Evolutionary conservation across 2,888 invertebrate genomes (phyloP).

Genomic region (Tachystola acroxantha): DNA sequence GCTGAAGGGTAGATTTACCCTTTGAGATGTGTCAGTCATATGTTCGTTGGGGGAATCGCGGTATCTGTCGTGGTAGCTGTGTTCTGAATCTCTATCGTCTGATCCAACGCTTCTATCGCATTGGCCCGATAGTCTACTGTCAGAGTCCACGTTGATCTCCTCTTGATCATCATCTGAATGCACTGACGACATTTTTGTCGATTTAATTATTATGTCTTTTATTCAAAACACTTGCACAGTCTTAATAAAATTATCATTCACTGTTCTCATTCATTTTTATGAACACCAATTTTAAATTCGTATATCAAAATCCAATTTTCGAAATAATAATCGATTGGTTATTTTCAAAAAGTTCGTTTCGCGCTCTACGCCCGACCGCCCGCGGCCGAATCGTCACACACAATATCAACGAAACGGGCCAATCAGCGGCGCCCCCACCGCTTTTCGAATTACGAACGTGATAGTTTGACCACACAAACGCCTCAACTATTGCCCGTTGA

Average conservation of each 20-base stretch:
- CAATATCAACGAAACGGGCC: constrained; percentile 62
- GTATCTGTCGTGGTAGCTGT: constrained; percentile 69
- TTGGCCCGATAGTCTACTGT: constrained; percentile 78
- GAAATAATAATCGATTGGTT: constrained; percentile 26
- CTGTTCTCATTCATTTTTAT: constrained; percentile 18
- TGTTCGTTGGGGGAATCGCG: constrained; percentile 72
- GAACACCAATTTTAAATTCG: constrained; percentile 19
- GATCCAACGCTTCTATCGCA: constrained; percentile 75
- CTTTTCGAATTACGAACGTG: constrained; percentile 56
- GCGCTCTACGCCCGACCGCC: constrained; percentile 59
- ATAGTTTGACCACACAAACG: constrained; percentile 75
- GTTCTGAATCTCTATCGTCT: constrained; percentile 76
- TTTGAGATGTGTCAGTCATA: constrained; percentile 69
- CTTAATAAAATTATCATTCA: constrained; percentile 21
- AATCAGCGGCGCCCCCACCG: constrained; percentile 68
- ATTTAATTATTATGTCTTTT: constrained; percentile 14
- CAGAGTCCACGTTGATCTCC: constrained; percentile 83
- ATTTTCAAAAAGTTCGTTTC: constrained; percentile 42
- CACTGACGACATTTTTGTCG: constrained; percentile 66
- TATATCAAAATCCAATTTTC: constrained; percentile 6
- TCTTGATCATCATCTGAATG: constrained; percentile 81
- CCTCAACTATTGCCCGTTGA: constrained; percentile 74
- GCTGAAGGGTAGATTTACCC: constrained; percentile 85
- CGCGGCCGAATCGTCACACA: constrained; percentile 59
- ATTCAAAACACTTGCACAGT: constrained; percentile 42